Base-by-base conservation (phyloP, 1,140 invertebrate genomes). In the Ostrea denselamellosa region DNA sequence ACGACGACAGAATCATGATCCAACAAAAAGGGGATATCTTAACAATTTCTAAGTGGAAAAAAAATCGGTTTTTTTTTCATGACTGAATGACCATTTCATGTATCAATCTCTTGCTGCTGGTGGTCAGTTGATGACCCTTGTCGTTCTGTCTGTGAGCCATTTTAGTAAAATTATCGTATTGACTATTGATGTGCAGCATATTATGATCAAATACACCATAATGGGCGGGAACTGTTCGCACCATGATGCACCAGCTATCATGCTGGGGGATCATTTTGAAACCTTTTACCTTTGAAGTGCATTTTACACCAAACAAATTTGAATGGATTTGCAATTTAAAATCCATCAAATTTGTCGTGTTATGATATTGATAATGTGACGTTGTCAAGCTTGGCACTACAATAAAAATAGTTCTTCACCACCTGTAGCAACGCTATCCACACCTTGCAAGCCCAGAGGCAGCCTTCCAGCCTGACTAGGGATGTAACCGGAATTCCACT, bases 261-360 rank as follows among this genome's bases (percentile, higher is more conserved):
- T 77, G 68, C 68, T 77, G 68, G 68, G 68, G 68, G 68, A 77
- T 77, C 68, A 77, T 77, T 77, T 77, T 77, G 68, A 77, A 77
- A 77, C 68, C 68, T 77, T 77, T 77, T 77, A 77, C 68, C 68
- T 77, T 77, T 77, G 68, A 77, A 77, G 68, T 77, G 68, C 68
- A 77, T 77, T 77, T 77, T 77, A 77, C 68, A 77, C 8, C 68
- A 77, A 77, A 77, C 68, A 77, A 77, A 34, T 77, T 77, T 77
- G 68, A 77, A 77, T 77, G 68, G 68, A 77, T 77, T 77, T 77
- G 68, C 68, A 77, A 77, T 77, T 77, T 77, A 77, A 77, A 77
- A 77, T 77, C 68, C 68, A 77, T 77, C 68, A 77, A 77, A 77
- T 77, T 77, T 77, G 68, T 77, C 68, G 68, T 77, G 68, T 77